These are phyloP conservation scores for Diarsia dahlii DNA, from an alignment of 2,888 invertebrate species.

Conservation along the genomic window DNA sequence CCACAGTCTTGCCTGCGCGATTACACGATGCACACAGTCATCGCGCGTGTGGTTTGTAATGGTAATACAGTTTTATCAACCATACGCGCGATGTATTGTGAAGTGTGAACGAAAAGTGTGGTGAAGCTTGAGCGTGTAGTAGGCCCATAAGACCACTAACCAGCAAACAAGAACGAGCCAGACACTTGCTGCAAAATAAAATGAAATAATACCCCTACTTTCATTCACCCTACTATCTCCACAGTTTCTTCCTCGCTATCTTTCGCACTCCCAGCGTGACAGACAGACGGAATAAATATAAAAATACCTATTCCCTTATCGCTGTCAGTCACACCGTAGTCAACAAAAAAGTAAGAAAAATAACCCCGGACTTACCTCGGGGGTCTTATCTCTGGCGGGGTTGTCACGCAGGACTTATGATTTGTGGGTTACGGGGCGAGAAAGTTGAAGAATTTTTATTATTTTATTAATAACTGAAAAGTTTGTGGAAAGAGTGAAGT, in stretches of 20 bases:
- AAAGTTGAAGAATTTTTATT: constrained; percentile 41
- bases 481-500: neutral
- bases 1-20: no score
- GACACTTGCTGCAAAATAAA: neutral
- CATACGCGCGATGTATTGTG: no score
- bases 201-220: neutral
- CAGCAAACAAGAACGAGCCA: no score
- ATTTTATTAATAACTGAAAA: constrained; percentile 55
- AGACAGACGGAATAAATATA: constrained; percentile 35
- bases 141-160: no score
- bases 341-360: constrained; percentile 75
- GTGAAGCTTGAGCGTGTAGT: no score
- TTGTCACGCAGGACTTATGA: constrained; percentile 78
- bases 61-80: no score
- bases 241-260: neutral
- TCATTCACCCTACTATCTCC: neutral
- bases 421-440: constrained; percentile 72
- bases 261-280: neutral
- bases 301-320: constrained; percentile 45
- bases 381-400: constrained; percentile 78
- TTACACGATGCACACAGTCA: no score
- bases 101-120: no score
- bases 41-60: no score
- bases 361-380: constrained; percentile 76
- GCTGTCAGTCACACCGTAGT: constrained; percentile 43